These are phyloP conservation scores for Huso huso DNA, from an alignment of 2,797 vertebrate species.

Conservation along the genomic window DNA sequence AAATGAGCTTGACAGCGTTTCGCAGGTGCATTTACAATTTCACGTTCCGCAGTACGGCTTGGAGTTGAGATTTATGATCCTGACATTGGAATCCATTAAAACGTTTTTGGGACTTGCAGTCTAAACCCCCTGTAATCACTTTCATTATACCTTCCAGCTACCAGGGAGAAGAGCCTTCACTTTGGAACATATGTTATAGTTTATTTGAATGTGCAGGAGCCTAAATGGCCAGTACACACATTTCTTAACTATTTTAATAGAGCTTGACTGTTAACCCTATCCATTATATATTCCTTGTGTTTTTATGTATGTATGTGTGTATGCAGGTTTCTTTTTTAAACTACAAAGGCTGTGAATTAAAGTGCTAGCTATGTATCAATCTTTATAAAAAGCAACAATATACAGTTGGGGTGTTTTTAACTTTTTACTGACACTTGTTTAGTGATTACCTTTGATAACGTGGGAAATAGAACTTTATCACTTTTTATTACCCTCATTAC, in stretches of 20 bases:
- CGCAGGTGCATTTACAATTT: conserved; percentile 31
- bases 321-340: not conserved
- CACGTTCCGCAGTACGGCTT: conserved; percentile 25
- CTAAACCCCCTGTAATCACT: conserved; percentile 25
- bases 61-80: conserved; percentile 37
- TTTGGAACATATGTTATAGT: conserved; percentile 31
- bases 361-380: no score
- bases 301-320: not conserved
- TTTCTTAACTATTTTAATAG: conserved; percentile 5
- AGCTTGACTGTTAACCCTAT: not conserved
- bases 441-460: conserved; percentile 38
- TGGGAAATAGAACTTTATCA: conserved; percentile 32
- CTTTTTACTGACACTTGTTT: conserved; percentile 16
- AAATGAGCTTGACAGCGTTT: conserved; percentile 32
- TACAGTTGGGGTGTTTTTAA: no score
- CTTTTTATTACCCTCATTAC: conserved; percentile 17
- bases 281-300: not conserved
- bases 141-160: conserved; percentile 30
- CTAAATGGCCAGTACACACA: conserved; percentile 11
- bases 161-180: conserved; percentile 25
- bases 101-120: conserved; percentile 24
- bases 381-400: no score
- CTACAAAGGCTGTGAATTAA: no score
- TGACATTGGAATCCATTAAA: conserved; percentile 43
- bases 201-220: conserved; percentile 32